Evolutionary conservation across 2,888 invertebrate genomes (phyloP).

Genomic region (Aleiodes testaceus): DNA sequence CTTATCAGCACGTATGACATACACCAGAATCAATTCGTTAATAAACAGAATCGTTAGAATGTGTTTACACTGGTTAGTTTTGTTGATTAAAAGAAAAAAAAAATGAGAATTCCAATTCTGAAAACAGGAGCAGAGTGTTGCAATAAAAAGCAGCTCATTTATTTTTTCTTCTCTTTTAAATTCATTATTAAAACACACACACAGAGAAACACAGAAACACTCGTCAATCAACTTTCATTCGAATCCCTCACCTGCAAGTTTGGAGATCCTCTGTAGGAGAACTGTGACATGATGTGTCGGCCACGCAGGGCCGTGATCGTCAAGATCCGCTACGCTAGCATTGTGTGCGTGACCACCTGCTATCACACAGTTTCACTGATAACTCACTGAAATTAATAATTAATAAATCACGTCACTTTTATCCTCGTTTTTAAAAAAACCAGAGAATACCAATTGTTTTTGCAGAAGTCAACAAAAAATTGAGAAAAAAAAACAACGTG

Average conservation of each 20-base stretch:
- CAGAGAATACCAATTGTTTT: too few species aligned
- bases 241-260: conserved; percentile 76
- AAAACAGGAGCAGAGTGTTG: background rate
- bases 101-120: background rate
- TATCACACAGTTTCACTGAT: conserved; percentile 44
- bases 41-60: conserved; percentile 17
- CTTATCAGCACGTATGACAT: conserved; percentile 18
- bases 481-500: background rate
- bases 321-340: conserved; percentile 71
- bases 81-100: background rate
- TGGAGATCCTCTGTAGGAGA: conserved; percentile 80
- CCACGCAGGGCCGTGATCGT: conserved; percentile 72
- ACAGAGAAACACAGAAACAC: background rate
- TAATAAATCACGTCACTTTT: conserved; percentile 21
- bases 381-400: conserved; percentile 33
- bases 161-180: background rate
- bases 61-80: background rate
- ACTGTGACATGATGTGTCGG: conserved; percentile 80
- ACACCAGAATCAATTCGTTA: conserved; percentile 23
- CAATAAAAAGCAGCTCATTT: background rate
- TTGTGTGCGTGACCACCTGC: conserved; percentile 57
- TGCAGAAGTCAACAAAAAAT: conserved; percentile 1
- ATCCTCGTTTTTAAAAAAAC: background rate
- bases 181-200: background rate
- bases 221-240: background rate